Evolutionary conservation across 2,888 invertebrate species (phyloP).

Genomic region (Xestia rhomboidea): DNA sequence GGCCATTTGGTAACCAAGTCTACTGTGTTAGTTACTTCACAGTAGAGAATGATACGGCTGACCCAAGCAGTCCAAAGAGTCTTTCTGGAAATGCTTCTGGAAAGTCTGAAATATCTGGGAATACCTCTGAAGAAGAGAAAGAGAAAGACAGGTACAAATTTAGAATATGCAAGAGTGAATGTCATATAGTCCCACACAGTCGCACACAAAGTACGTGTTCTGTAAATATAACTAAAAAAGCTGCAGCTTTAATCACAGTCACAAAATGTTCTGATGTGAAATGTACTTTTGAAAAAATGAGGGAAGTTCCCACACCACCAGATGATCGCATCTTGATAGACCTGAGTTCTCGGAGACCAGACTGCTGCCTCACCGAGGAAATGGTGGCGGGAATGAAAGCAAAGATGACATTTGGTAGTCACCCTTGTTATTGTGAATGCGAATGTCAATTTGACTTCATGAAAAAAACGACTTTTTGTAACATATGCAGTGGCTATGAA

Average conservation of each 20-base stretch:
- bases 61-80: constrained; percentile 36
- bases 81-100: constrained; percentile 6
- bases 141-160: constrained; percentile 66
- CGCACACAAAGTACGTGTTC: constrained; percentile 69
- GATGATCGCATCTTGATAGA: constrained; percentile 78
- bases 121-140: constrained; percentile 52
- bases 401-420: constrained; percentile 74
- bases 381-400: constrained; percentile 76
- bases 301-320: constrained; percentile 69
- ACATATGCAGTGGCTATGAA: constrained; percentile 85
- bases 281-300: constrained; percentile 73
- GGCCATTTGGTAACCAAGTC: constrained; percentile 73
- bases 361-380: constrained; percentile 76
- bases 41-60: constrained; percentile 74
- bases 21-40: constrained; percentile 84
- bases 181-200: constrained; percentile 61
- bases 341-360: constrained; percentile 67
- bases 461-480: constrained; percentile 84
- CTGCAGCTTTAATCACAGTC: constrained; percentile 51
- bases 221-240: constrained; percentile 73
- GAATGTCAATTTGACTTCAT: constrained; percentile 84
- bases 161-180: constrained; percentile 71
- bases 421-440: constrained; percentile 85
- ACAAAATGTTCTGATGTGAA: no score
- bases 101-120: no score